Base-by-base conservation (phyloP, 2,797 vertebrate species). In the Ctenochaetus hawaiiensis region DNA sequence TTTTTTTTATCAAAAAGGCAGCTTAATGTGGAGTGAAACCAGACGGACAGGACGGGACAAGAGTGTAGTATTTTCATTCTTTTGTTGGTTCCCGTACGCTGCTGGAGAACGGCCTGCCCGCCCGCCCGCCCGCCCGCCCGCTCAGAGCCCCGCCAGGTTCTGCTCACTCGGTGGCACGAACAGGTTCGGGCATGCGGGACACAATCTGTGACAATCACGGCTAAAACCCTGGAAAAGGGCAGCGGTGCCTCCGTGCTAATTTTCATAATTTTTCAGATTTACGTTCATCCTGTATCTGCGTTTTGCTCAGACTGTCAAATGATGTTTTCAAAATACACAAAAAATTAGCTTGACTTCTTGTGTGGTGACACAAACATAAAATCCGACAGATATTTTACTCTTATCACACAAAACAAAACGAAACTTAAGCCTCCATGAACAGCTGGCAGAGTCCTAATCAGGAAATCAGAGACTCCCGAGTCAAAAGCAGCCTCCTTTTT, bases 41-140 rank as follows among this genome's bases (percentile, higher is more conserved):
- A 67, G 22, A 5, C 2, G 18, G 48, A 80, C 86, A 93, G 91
- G 91, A 93, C 77, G 3, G 77, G 77, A 89, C 93, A 92, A 66
- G 92, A 87, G 72, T 20, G 1, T 37, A 34, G 58, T 66, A 75
- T 76, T 90, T 84, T 83, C 81, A 78, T 83, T 86, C 72, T 81
- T 81, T 62, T 73, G 82, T 78, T 77, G 48, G 53, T 78, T 83
- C 48, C 47, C 1, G 34, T 60, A 26, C 5, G 1, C 30, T 2
- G 45, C 17, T 39, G 39, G 20, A 57, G 82, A 78, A 30, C 26
- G 2, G 26, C 59, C 26, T 11, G 52, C 76, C 77, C 76, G 16
- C 48, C 52, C 16, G 44, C 75, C 53, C 13, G 2, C 59, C 26
- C 12, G 54, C 76, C 77, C 76, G 16, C 48, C 52, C 18, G 44